Evolutionary conservation across 2,888 invertebrate species (phyloP), one percentile per base, ranked within the genome.

Genomic region (Zonitis immaculata): DNA sequence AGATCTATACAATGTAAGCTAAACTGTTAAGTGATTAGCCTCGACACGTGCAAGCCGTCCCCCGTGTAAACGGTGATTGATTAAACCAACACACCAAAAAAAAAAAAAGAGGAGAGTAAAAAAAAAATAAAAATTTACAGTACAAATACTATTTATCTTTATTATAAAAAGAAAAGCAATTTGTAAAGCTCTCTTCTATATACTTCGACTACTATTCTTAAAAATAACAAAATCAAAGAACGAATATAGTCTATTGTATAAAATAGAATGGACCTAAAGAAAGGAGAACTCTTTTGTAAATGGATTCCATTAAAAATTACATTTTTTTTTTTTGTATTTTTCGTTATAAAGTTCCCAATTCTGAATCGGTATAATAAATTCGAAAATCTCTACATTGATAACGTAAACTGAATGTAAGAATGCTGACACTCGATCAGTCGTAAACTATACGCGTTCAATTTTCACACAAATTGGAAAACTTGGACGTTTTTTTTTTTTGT

Each of bases 21-120:
- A 64, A 64, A 59, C 61, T 62, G 66, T 61, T 67, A 68, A 69
- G 66, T 69, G 67, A 69, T 69, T 68, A 69, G 59, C 66, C 49
- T 66, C 65, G 69, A 68, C 69, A 67, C 65, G 65, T 67, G 68
- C 67, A 61, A 59, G 50, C 50, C 53, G 52, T 60, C 65, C 52
- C 61, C 30, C 30, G 67, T 60, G 66, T 60, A 64, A 66, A 66
- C 64, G 52, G 66, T 68, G 69, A 69, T 68, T 67, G 68, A 70
- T 70, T 63, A 68, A 60, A 51, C 58, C 49, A 60, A 62, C 61
- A 64, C 61, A 64, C 42, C n/a, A n/a, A n/a, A n/a, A n/a, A n/a
- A n/a, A n/a, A n/a, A n/a, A n/a, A n/a, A n/a, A n/a, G n/a, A n/a
- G n/a, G n/a, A n/a, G n/a, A 51, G 59, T 65, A 66, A 68, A 68